phyloP scores from a whole-genome alignment of 2,797 vertebrate species.

The Neoniphon sammara region DNA sequence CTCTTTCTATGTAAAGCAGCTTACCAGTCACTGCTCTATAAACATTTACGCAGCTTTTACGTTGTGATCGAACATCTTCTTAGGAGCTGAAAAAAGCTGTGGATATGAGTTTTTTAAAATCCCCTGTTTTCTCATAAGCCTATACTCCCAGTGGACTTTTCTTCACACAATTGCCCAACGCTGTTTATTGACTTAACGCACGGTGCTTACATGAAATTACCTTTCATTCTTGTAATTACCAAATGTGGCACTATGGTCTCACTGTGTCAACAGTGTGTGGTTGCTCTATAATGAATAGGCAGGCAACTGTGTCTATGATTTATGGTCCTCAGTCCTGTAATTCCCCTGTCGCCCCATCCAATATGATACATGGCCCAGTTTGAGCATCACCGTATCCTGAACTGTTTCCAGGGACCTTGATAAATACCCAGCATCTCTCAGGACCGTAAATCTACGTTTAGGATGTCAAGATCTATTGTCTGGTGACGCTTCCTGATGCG shows the following conservation, averaged over 20 bases:
- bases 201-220: slow-evolving; percentile 29
- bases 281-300: slow-evolving; percentile 36
- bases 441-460: slow-evolving; percentile 52
- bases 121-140: not conserved
- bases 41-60: not conserved
- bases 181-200: slow-evolving; percentile 33
- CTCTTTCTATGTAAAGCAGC: not conserved
- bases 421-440: slow-evolving; percentile 36
- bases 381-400: slow-evolving; percentile 31
- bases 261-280: slow-evolving; percentile 41
- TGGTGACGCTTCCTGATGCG: slow-evolving; percentile 23
- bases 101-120: not conserved
- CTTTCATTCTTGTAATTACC: slow-evolving; percentile 39
- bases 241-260: slow-evolving; percentile 36
- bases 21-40: not conserved
- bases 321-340: slow-evolving; percentile 38
- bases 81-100: not conserved
- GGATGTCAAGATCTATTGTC: slow-evolving; percentile 14
- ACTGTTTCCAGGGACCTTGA: slow-evolving; percentile 39
- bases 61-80: not conserved
- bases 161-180: not conserved
- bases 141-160: not conserved
- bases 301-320: slow-evolving; percentile 53
- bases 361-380: slow-evolving; percentile 49
- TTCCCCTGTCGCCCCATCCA: slow-evolving; percentile 22